Conservation (phyloP, 2,797 vertebrate species). For the Rachycentron canadum region DNA sequence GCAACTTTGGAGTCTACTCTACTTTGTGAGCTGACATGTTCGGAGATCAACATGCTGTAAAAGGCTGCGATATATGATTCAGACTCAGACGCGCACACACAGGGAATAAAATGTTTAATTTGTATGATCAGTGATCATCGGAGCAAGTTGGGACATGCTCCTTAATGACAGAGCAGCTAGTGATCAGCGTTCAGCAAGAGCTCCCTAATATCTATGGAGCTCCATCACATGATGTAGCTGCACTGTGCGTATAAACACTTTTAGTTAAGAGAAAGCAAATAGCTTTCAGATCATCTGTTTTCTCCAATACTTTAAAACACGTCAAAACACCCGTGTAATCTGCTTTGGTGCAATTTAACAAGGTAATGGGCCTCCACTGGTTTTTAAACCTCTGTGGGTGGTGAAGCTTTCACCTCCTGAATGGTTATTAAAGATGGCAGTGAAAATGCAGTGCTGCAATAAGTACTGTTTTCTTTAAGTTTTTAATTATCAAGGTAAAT, state of each 20-base stretch:
- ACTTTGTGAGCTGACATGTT: slow-evolving; percentile 16
- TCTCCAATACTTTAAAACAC: slow-evolving; percentile 33
- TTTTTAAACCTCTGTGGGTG: slow-evolving; percentile 44
- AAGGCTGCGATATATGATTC: not conserved
- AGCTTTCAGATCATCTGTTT: slow-evolving; percentile 40
- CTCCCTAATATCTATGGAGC: not conserved
- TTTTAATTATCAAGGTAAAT: slow-evolving; percentile 26
- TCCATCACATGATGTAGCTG: not conserved
- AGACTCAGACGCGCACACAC: not conserved
- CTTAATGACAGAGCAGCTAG: not conserved
- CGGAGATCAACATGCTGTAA: not conserved
- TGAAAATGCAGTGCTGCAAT: slow-evolving; percentile 9
- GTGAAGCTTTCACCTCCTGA: slow-evolving; percentile 41
- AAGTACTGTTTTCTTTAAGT: not conserved
- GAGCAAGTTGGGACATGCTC: not conserved
- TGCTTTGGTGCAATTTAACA: slow-evolving; percentile 50
- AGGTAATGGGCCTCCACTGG: slow-evolving; percentile 51
- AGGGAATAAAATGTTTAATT: not conserved
- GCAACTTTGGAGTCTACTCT: not conserved
- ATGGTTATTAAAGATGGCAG: slow-evolving; percentile 31
- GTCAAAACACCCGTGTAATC: slow-evolving; percentile 46
- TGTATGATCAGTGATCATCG: slow-evolving; percentile 8
- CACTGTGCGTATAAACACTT: slow-evolving; percentile 4
- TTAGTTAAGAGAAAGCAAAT: slow-evolving; percentile 12
- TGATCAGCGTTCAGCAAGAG: not conserved